Percentiles rank a stretch among this genome's conserved stretches.
Conservation (phyloP, 2,888 invertebrate genomes). For the Agrilus biguttatus region DNA sequence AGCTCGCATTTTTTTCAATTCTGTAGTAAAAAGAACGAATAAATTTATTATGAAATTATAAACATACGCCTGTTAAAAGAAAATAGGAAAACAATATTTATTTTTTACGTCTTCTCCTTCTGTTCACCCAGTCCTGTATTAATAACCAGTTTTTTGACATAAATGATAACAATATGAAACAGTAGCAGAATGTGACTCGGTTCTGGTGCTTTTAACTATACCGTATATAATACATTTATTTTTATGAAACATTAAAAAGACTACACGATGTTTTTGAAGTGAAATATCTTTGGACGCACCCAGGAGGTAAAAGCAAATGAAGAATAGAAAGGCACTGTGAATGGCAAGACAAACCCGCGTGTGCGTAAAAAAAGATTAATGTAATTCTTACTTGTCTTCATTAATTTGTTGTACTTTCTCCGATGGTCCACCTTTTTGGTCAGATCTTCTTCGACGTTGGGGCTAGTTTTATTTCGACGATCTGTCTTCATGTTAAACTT, state of each 20-base stretch:
- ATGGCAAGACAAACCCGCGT: too few relatives aligned
- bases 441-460: constrained; percentile 22
- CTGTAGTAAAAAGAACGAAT: constrained; percentile 12
- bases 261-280: too few relatives aligned
- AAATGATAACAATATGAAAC: background rate
- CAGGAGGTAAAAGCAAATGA: too few relatives aligned
- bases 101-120: too few relatives aligned
- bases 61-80: background rate
- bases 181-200: too few relatives aligned
- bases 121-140: too few relatives aligned
- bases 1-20: constrained; percentile 27
- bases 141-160: background rate
- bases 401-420: constrained; percentile 21
- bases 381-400: constrained; percentile 35
- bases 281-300: too few relatives aligned
- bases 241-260: background rate
- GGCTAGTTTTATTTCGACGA: constrained; percentile 17
- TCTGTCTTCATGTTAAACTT: constrained; percentile 24
- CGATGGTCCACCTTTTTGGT: constrained; percentile 19
- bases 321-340: too few relatives aligned
- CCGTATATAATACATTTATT: too few relatives aligned
- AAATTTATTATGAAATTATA: background rate
- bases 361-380: too few relatives aligned
- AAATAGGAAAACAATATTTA: constrained; percentile 1
- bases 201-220: too few relatives aligned